Evolutionary conservation across 1,140 invertebrate genomes (phyloP).

Genomic region (Trypoxylus dichotomus): DNA sequence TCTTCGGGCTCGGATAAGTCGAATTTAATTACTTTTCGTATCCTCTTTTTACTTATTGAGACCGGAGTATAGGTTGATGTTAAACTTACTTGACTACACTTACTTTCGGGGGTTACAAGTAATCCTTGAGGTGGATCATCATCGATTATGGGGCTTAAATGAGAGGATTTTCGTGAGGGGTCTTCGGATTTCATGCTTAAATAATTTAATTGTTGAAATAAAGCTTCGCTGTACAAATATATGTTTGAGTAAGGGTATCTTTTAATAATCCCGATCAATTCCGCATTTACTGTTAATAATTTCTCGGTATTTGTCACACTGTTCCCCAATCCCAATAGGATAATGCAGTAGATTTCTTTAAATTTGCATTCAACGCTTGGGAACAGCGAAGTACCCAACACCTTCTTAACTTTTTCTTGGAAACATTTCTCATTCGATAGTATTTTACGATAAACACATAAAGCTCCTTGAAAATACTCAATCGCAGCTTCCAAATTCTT

Average conservation of each 20-base stretch:
- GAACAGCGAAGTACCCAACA: not conserved
- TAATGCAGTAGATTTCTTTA: not conserved
- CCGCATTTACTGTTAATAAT: not conserved
- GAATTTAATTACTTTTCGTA: not conserved
- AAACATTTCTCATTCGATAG: not conserved
- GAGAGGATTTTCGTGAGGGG: not conserved
- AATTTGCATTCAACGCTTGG: not conserved
- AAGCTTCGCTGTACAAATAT: conserved; percentile 30
- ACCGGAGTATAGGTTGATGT: not conserved
- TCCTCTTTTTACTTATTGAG: not conserved
- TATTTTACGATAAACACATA: conserved; percentile 8
- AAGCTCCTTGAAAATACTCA: conserved; percentile 22
- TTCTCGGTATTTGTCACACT: not conserved
- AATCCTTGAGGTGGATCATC: not conserved
- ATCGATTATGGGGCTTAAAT: not conserved
- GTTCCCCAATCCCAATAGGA: conserved; percentile 26
- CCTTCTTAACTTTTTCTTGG: not conserved
- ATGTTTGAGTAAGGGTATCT: conserved; percentile 18
- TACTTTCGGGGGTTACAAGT: conserved; percentile 22
- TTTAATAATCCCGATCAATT: not conserved
- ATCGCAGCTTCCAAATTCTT: not conserved
- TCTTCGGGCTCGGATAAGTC: not conserved
- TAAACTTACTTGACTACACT: conserved; percentile 14
- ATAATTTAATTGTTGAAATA: conserved; percentile 22
- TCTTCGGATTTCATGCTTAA: not conserved